Conservation (phyloP, 2,797 vertebrate genomes). For the Melanotaenia nigrans region DNA sequence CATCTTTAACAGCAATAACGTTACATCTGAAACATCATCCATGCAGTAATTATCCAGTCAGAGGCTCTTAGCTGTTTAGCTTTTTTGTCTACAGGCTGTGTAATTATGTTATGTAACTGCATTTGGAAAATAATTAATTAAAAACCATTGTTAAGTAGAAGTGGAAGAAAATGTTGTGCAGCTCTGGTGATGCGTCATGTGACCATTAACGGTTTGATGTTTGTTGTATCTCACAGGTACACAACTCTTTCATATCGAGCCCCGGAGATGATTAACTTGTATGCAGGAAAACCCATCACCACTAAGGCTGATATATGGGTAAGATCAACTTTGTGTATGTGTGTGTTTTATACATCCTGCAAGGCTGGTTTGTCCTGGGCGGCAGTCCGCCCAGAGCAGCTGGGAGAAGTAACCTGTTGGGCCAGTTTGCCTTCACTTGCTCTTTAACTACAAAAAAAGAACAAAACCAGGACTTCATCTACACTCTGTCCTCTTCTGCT, state of each 20-base stretch:
- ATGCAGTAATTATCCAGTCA: too few relatives aligned
- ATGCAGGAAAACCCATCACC: constrained; percentile 95
- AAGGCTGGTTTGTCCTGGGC: constrained; percentile 30
- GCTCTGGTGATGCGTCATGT: not conserved
- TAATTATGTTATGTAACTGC: too few relatives aligned
- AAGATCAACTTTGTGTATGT: constrained; percentile 47
- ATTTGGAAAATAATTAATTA: too few relatives aligned
- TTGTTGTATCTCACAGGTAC: constrained; percentile 83
- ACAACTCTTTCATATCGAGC: constrained; percentile 97
- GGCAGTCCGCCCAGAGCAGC: constrained; percentile 15
- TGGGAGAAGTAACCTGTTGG: not conserved
- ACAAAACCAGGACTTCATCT: constrained; percentile 12
- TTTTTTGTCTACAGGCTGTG: too few relatives aligned
- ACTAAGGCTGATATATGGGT: constrained; percentile 99
- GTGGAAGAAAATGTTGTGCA: not conserved
- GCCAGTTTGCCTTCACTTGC: constrained; percentile 32
- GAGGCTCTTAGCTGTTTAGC: too few relatives aligned
- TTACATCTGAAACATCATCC: too few relatives aligned
- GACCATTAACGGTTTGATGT: not conserved
- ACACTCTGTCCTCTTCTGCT: not conserved
- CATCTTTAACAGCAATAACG: too few relatives aligned
- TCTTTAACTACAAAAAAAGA: constrained; percentile 10
- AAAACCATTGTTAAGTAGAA: too few relatives aligned
- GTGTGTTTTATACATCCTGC: constrained; percentile 10
- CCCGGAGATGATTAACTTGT: constrained; percentile 98